Evolutionary conservation across 2,797 vertebrate species (phyloP), one percentile per base, ranked within the genome.

Genomic region (Cyprinodon diabolis): DNA sequence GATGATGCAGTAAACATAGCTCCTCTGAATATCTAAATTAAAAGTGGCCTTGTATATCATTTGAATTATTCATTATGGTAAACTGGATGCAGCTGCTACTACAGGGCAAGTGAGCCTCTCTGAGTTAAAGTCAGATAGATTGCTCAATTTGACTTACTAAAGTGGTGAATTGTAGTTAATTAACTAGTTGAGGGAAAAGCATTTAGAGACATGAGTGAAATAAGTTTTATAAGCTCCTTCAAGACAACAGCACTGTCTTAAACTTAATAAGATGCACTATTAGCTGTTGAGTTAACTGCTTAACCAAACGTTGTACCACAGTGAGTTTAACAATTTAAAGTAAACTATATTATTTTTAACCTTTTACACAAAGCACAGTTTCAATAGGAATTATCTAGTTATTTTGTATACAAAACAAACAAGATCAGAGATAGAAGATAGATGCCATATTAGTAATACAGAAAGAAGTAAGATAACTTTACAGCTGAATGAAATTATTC

Each of bases 11-110:
- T 84, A 84, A 92, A 92, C 90, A 89, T 76, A 82, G 84, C 71
- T 58, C 84, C 84, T 86, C 86, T 88, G 90, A 91, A 92, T 89
- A 89, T 93, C 85, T 90, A 91, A 93, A 94, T 94, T 88, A 93
- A 93, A 92, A 89, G 84, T 78, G 84, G 84, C 84, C 87, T 87
- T 88, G 89, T 92, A 85, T 87, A 85, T 90, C 72, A 12, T 52
- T 58, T 95, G 85, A 93, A 94, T 94, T 89, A 94, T 95, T 92
- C 89, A 93, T 91, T 54, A 79, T 45, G 74, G 72, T 74, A 79
- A 90, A 88, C 90, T 88, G 86, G 73, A 74, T 78, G 72, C 85
- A 84, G 87, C 89, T 87, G 87, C 80, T 80, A 65, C 81, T 86
- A 82, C 81, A 73, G 76, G 74, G 30, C 11, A 51, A 77, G 72